Conservation (phyloP, 2,113 vertebrate genomes). For the Aleadryas rufinucha region DNA sequence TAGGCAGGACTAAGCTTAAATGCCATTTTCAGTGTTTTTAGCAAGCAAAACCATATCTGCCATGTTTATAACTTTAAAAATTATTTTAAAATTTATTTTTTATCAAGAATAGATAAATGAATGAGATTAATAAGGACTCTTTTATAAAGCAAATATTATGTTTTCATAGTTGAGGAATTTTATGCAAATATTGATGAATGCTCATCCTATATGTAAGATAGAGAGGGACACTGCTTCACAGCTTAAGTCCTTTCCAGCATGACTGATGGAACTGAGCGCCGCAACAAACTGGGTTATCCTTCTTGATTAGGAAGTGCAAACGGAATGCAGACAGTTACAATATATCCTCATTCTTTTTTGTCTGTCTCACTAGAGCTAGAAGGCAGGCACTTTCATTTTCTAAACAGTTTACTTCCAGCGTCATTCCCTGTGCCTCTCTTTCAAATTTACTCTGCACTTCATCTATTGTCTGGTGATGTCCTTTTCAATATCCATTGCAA, state of each 20-base stretch:
- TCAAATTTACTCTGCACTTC: background rate
- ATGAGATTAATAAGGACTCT: background rate
- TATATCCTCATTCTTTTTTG: background rate
- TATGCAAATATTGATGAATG: background rate
- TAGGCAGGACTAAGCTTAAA: background rate
- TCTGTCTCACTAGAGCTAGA: background rate
- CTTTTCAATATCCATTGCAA: background rate
- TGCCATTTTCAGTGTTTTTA: background rate
- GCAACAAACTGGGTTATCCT: background rate
- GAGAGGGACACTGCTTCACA: background rate
- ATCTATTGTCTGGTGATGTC: background rate
- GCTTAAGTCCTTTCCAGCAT: background rate
- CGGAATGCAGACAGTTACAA: background rate
- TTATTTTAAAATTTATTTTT: background rate
- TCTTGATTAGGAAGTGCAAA: background rate
- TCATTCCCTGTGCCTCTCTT: background rate
- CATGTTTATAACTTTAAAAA: rapidly evolving
- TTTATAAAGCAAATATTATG: background rate
- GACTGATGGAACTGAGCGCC: background rate
- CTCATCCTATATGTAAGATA: background rate
- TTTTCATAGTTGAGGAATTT: background rate
- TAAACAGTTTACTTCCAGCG: background rate
- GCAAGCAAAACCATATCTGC: background rate
- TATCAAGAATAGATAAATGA: background rate
- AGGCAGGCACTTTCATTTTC: background rate